A percentile compares a stretch with the other conserved stretches of the same genome.
Conservation (phyloP, 2,113 vertebrate genomes). For the Microtus richardsoni region DNA sequence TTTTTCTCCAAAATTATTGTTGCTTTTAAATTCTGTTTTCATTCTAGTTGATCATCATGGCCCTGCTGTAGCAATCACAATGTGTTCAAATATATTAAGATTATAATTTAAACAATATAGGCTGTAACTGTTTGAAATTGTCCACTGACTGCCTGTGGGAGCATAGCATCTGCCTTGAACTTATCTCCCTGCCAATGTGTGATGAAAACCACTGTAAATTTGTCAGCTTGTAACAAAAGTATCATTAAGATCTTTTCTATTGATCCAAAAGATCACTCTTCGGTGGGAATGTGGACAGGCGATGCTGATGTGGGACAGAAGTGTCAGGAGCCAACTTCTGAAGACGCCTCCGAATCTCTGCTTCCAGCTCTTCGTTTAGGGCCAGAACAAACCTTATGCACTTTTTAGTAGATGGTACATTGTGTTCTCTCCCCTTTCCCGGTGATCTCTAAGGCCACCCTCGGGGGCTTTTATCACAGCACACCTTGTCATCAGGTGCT, state of each 20-base stretch:
- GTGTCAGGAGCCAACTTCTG: not conserved
- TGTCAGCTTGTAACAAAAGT: conserved; percentile 13
- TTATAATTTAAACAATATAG: not conserved
- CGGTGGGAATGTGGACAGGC: not conserved
- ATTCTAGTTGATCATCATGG: conserved; percentile 24
- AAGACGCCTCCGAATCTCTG: not conserved
- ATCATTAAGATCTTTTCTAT: not conserved
- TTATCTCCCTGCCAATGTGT: not conserved
- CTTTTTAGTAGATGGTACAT: not conserved
- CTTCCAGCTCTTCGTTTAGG: not conserved
- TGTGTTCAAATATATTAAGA: not conserved
- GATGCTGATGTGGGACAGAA: not conserved
- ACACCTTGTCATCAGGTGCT: not conserved
- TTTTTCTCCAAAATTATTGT: not conserved
- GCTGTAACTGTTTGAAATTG: not conserved
- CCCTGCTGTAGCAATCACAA: not conserved
- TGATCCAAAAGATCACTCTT: not conserved
- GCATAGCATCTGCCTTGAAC: not conserved
- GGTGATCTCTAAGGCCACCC: not conserved
- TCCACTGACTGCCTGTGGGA: not conserved
- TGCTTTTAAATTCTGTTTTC: conserved; percentile 48
- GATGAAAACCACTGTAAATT: conserved; percentile 1
- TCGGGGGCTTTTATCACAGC: not conserved
- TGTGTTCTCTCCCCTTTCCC: not conserved
- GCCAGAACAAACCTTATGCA: not conserved